Base-by-base conservation (phyloP, 2,888 invertebrate species). In the Eupithecia tripunctaria region DNA sequence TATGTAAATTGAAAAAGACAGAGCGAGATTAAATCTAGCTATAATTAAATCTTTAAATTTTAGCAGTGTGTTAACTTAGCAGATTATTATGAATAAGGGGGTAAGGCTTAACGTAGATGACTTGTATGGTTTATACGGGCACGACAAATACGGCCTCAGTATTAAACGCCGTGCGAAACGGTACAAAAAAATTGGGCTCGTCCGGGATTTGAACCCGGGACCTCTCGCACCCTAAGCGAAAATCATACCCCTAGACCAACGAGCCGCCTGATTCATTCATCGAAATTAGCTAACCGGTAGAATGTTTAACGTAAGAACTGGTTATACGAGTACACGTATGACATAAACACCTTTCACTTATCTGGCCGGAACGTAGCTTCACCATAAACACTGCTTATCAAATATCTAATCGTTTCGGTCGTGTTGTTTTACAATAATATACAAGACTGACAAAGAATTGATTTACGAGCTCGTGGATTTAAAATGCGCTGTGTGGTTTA, bases 211-310 rank as follows among this genome's bases (percentile, higher is more conserved):
- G 92, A 93, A 93, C 93, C 93, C 93, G 92, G 93, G 94, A 94
- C 94, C 94, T 92, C 93, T 92, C 93, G 93, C 93, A 94, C 92
- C 94, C 92, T 91, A 94, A 94, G 93, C 93, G 93, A 93, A 92
- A 94, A 94, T 93, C 92, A 94, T 93, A 94, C 94, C 93, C 92
- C 93, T 94, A 93, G 93, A 94, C 94, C 93, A 94, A 93, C 93
- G 93, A 94, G 93, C 91, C 91, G 77, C 4, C 77, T 84, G 73
- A 3, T 0, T 0, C 0, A 0, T 0, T 0, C 0, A 25, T 3
- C 32, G 41, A 68, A 74, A 66, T 25, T 68, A 63, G 36, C 18
- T 27, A 15, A 51, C 25, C 12, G 6, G n/a, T 65, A 65, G 14
- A 29, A n/a, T 65, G 32, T 36, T 8, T 25, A 56, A 25, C 63